Base-by-base conservation (phyloP, 2,888 invertebrate genomes). In the Netelia melanura region DNA sequence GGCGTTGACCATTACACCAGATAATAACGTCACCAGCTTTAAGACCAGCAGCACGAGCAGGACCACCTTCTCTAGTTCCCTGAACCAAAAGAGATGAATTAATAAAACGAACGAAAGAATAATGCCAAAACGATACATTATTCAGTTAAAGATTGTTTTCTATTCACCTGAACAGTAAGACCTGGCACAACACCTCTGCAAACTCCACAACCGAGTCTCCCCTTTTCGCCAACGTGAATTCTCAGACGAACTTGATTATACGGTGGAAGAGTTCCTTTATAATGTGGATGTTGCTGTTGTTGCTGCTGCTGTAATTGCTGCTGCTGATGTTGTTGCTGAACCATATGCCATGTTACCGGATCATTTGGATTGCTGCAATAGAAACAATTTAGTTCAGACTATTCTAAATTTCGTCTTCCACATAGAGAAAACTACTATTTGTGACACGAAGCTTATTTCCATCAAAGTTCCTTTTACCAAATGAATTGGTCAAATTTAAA, bases 11-110 rank as follows among this genome's bases (percentile, higher is more conserved):
- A 92, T 99, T 98, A 93, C 98, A 98, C 89, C 97, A 97, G 76
- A 98, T 94, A 87, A 99, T 97, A 94, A 98, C 98, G 94, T 99
- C 98, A 6, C 98, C 98, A 0, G 98, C 97, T 90, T 97, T 95
- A 17, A 99, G 94, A 0, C 98, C 98, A 1, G 98, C 97, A 90
- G 98, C 97, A 68, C 97, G 95, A 0, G 98, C 98, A 81, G 98
- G 96, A 64, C 98, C 98, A 38, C 97, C 97, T 88, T 97, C 97
- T 92, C 98, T 97, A 75, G 98, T 98, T 89, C 98, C 98, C 94
- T 98, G 97, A 58, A 98, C 96, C 30, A 68, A 48, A 30, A 8
- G 43, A 54, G 43, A 65, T 23, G 14, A 14, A n/a, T 43, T 65
- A 79, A 21, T 21, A 21, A n/a, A 21, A 44, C 11, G 38, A 48